A percentile compares a stretch with the other conserved stretches of the same genome.
phyloP scores from a whole-genome alignment of 2,113 vertebrate genomes.

The Taxidea taxus region DNA sequence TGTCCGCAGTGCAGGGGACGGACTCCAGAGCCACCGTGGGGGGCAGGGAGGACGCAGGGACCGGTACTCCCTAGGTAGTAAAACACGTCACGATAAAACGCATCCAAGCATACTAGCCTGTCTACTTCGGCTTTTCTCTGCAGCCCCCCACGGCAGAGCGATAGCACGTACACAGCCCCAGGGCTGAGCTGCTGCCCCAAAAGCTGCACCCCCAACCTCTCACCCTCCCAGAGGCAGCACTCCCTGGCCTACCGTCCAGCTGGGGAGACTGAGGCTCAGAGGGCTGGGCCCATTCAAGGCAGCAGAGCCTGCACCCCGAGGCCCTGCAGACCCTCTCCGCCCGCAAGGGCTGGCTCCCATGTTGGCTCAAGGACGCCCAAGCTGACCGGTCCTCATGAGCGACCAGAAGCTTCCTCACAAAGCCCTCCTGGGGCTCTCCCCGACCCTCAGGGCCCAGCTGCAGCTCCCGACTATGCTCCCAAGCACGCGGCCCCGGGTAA shows the following conservation, averaged over 20 bases:
- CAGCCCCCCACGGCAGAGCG: neutral
- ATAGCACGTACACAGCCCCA: fast-evolving
- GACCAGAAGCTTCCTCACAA: neutral
- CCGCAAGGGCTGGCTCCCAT: fast-evolving
- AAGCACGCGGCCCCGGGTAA: too few relatives aligned
- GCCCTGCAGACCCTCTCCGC: neutral
- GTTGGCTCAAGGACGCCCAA: neutral
- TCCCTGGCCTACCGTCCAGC: neutral
- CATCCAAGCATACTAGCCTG: neutral
- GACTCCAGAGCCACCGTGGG: neutral
- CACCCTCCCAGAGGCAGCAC: fast-evolving
- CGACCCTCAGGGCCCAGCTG: neutral
- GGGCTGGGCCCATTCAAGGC: neutral
- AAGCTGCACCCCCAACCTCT: neutral
- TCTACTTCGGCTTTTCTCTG: neutral
- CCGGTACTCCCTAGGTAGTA: neutral
- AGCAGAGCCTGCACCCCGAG: neutral
- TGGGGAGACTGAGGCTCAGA: neutral
- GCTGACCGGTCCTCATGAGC: neutral
- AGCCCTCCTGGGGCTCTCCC: neutral
- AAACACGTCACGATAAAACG: neutral
- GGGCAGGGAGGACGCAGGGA: too few relatives aligned
- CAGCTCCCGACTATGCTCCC: neutral
- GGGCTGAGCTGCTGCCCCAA: fast-evolving
- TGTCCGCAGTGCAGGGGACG: neutral